Percentiles rank a stretch among this genome's conserved stretches.
These are phyloP conservation scores for Prionailurus viverrinus DNA, from an alignment of 2,113 vertebrate genomes.

Conservation along the genomic window DNA sequence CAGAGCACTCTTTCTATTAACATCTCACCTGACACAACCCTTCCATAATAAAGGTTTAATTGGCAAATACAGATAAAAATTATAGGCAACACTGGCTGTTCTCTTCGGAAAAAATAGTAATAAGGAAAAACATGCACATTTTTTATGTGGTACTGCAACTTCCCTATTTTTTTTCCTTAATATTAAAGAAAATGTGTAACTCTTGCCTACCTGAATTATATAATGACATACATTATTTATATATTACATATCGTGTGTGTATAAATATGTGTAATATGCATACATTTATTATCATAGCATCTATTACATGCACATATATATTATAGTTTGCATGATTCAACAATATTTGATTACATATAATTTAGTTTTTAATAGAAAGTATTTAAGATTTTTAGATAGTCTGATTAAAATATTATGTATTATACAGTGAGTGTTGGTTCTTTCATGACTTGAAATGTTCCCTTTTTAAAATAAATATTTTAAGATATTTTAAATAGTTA, in stretches of 20 bases:
- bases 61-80: conserved; percentile 40
- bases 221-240: background rate
- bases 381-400: background rate
- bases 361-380: background rate
- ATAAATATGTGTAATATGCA: background rate
- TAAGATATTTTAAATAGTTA: background rate
- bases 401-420: background rate
- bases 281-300: background rate
- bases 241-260: background rate
- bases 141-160: background rate
- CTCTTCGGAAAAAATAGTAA: conserved; percentile 10
- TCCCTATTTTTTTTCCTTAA: background rate
- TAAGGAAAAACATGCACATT: background rate
- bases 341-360: background rate
- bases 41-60: conserved; percentile 14
- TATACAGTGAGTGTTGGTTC: background rate
- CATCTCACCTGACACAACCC: background rate
- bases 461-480: background rate
- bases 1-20: background rate
- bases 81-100: background rate
- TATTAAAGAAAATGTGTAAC: background rate
- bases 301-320: background rate
- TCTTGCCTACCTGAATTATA: background rate
- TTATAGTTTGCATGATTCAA: background rate
- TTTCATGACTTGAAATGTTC: background rate